Conservation (phyloP, 2,113 vertebrate species). For the Tupaia tana region DNA sequence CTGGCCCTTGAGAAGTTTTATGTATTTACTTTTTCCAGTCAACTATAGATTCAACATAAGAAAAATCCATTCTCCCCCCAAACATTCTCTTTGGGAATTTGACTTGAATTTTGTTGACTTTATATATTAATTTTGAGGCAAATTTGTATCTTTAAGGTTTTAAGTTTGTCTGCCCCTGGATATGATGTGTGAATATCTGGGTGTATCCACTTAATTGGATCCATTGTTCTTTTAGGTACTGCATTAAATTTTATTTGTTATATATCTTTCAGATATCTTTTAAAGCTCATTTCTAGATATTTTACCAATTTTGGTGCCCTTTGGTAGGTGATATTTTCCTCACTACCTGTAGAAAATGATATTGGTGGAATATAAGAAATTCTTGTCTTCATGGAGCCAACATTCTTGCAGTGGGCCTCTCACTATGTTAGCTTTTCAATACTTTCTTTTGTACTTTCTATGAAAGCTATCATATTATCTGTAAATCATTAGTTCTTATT, state of each 20-base stretch:
- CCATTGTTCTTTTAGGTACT: constrained; percentile 6
- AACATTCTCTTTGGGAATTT: not conserved
- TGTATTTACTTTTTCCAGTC: not conserved
- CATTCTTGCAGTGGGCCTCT: not conserved
- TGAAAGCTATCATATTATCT: not conserved
- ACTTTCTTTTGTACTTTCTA: not conserved
- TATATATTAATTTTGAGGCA: not conserved
- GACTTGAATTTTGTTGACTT: not conserved
- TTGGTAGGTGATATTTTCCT: not conserved
- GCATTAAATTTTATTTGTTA: constrained; percentile 13
- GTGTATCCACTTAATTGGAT: not conserved
- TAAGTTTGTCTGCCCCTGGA: not conserved
- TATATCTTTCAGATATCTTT: constrained; percentile 26
- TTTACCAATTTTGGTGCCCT: not conserved
- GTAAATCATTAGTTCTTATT: constrained; percentile 18
- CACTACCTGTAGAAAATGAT: not conserved
- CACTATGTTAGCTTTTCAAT: constrained; percentile 1
- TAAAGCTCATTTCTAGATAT: not conserved
- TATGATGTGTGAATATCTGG: not conserved
- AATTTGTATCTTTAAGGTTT: not conserved
- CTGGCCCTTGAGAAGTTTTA: not conserved
- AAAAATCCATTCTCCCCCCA: not conserved
- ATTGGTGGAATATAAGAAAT: not conserved
- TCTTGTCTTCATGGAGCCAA: not conserved
- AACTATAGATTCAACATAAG: not conserved